A percentile compares a stretch with the other conserved stretches of the same genome.
phyloP scores from a whole-genome alignment of 1,140 invertebrate genomes.

The Drosophila prosaltans region DNA sequence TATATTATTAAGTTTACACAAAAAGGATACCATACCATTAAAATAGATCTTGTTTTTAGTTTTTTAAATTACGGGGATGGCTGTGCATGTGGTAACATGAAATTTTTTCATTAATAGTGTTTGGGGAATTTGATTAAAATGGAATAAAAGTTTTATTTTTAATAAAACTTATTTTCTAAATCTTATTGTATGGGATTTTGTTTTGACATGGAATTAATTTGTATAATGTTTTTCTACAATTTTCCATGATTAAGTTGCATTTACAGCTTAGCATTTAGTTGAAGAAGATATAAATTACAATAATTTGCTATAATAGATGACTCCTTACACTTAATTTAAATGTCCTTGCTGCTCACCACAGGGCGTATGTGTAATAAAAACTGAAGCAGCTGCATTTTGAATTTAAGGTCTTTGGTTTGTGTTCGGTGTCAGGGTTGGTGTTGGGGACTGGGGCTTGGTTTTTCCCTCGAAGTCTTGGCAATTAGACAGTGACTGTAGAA shows the following conservation, averaged over 20 bases:
- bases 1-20: too few relatives aligned
- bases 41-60: too few relatives aligned
- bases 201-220: too few relatives aligned
- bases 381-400: conserved; percentile 31
- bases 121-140: too few relatives aligned
- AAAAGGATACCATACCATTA: too few relatives aligned
- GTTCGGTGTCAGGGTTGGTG: not conserved
- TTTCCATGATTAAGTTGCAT: not conserved
- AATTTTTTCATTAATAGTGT: too few relatives aligned
- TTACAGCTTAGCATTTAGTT: not conserved
- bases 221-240: not conserved
- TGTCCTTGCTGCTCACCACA: conserved; percentile 49
- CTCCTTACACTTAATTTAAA: conserved; percentile 25
- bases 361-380: conserved; percentile 66
- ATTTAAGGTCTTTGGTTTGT: conserved; percentile 41
- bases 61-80: too few relatives aligned
- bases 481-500: conserved; percentile 72
- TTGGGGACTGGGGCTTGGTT: conserved; percentile 12
- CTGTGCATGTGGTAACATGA: too few relatives aligned
- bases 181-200: too few relatives aligned
- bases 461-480: conserved; percentile 65
- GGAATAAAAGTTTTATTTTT: too few relatives aligned
- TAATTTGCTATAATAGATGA: conserved; percentile 32
- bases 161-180: too few relatives aligned
- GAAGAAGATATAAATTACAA: conserved; percentile 22